A percentile compares a stretch with the other conserved stretches of the same genome.
phyloP scores from a whole-genome alignment of 2,888 invertebrate species.

The Dolichomitus sp. region DNA sequence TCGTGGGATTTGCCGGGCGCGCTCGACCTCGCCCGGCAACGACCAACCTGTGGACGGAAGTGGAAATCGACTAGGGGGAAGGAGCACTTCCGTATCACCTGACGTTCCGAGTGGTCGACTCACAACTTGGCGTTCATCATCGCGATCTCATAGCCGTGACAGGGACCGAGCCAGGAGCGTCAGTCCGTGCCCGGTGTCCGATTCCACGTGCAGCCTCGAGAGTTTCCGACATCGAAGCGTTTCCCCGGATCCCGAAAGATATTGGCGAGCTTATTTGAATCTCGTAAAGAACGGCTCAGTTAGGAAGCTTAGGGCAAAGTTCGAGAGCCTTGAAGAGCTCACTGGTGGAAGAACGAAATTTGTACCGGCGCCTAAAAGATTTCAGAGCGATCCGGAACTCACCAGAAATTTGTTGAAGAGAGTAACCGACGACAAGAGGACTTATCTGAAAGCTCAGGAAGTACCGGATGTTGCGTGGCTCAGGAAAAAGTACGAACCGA shows the following conservation, averaged over 20 bases:
- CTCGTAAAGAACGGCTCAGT: conserved; percentile 93
- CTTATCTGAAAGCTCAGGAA: conserved; percentile 86
- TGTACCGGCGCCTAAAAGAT: conserved; percentile 86
- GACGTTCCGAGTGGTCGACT: conserved; percentile 81
- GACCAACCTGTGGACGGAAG: conserved; percentile 72
- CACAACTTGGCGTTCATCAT: conserved; percentile 48
- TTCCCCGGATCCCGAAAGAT: conserved; percentile 92
- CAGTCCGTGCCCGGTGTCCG: conserved; percentile 83
- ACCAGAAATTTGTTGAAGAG: conserved; percentile 88
- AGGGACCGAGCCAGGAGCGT: conserved; percentile 82
- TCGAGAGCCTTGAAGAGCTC: conserved; percentile 90
- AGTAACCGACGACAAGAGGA: conserved; percentile 86
- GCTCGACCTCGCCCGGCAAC: conserved; percentile 87
- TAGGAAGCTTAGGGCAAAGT: conserved; percentile 91
- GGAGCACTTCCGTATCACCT: conserved; percentile 79
- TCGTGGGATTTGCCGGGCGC: conserved; percentile 58
- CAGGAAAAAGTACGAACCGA: conserved; percentile 88
- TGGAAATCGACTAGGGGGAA: conserved; percentile 73
- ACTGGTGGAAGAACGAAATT: conserved; percentile 76
- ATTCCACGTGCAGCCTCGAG: conserved; percentile 89
- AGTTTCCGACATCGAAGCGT: conserved; percentile 91
- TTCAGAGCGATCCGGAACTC: conserved; percentile 94
- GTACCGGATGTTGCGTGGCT: conserved; percentile 89
- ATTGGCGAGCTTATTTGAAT: conserved; percentile 90
- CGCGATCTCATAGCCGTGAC: conserved; percentile 78